Evolutionary conservation across 2,888 invertebrate species (phyloP).

Genomic region (Drosophila dives): DNA sequence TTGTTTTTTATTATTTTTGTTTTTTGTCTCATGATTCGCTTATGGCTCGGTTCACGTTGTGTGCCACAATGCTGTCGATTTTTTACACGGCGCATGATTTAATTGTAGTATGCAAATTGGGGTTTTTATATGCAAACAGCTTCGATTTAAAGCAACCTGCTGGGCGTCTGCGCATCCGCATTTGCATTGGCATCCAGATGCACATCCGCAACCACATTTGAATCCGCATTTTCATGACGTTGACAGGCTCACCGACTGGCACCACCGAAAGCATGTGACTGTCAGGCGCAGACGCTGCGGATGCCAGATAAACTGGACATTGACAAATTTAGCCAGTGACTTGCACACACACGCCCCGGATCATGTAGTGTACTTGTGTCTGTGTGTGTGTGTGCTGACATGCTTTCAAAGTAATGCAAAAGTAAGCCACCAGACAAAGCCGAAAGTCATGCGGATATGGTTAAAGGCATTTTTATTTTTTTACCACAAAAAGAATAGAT

Average conservation of each 20-base stretch:
- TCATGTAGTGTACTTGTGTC: neutral
- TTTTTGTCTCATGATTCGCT: conserved; percentile 6
- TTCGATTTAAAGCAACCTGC: conserved; percentile 53
- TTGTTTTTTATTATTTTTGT: conserved; percentile 21
- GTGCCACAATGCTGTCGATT: conserved; percentile 60
- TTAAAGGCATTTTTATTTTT: conserved; percentile 24
- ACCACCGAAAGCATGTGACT: conserved; percentile 74
- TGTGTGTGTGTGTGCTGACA: conserved; percentile 28
- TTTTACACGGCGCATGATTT: conserved; percentile 65
- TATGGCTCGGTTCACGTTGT: conserved; percentile 42
- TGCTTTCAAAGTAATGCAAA: conserved; percentile 53
- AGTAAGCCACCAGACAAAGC: conserved; percentile 54
- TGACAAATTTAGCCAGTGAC: conserved; percentile 71
- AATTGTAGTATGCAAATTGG: conserved; percentile 76
- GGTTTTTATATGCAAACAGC: conserved; percentile 36
- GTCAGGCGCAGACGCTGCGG: conserved; percentile 62
- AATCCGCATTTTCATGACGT: conserved; percentile 40
- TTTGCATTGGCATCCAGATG: conserved; percentile 11
- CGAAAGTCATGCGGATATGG: conserved; percentile 67
- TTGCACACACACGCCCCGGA: conserved; percentile 42
- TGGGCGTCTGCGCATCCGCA: conserved; percentile 34
- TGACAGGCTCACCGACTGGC: conserved; percentile 52
- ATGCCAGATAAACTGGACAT: conserved; percentile 73
- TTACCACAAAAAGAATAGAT: conserved; percentile 12
- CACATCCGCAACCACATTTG: conserved; percentile 15